Base-by-base conservation (phyloP, 2,113 vertebrate genomes). In the Carassius carassius region DNA sequence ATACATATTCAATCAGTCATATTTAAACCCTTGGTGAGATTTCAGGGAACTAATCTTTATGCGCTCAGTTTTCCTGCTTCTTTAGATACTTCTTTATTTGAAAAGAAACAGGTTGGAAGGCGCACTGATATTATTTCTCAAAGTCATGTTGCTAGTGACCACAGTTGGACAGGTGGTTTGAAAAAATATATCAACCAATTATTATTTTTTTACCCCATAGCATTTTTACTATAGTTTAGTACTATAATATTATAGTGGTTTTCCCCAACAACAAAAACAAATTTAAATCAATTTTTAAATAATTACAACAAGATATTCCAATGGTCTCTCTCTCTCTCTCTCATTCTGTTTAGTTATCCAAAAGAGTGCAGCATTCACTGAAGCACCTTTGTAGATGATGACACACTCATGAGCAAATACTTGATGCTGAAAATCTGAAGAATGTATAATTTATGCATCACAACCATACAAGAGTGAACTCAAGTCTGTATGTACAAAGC, bases 341-440 rank as follows among this genome's bases (percentile, higher is more conserved):
- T n/a, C n/a, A n/a, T n/a, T n/a, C n/a, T 35, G 7, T 69, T 69
- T 35, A 19, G 65, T 37, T 2, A 32, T 3, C 8, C 65, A 69
- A 3, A 17, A 67, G 25, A 67, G 63, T 12, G 63, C 3, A 6
- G 65, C 16, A 69, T 19, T 16, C 41, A 49, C 16, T 75, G 23
- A 51, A 35, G 5, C 6, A 16, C 72, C 14, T 17, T n/a, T 72
- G 11, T 75, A 44, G 70, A 78, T 78, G 70, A 78, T 78, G 54
- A 78, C 54, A 78, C 76, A 78, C 5, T 41, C 32, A 14, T 35
- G 25, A 65, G 47, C 21, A 67, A 35, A 51, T 85, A 54, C 19
- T 25, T 54, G 23, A 58, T 16, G 10, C 51, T 13, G 9, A 11
- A 58, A 58, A 25, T 58, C 25, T 32, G 16, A 58, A 11, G 32